These are phyloP conservation scores for Morone chrysops DNA, from an alignment of 2,113 vertebrate species.

Conservation along the genomic window DNA sequence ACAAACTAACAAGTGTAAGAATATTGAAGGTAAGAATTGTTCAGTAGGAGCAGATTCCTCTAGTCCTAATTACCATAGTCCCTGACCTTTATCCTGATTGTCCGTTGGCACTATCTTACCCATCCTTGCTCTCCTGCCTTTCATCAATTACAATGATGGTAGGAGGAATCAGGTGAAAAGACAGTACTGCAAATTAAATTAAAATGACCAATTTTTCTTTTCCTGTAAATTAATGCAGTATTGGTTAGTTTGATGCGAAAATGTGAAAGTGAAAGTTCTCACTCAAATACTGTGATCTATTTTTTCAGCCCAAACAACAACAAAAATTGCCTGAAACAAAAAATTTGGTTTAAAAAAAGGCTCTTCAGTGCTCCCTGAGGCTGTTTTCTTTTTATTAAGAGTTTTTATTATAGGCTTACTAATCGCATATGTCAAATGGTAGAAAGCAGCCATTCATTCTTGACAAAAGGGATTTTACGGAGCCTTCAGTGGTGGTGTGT, in stretches of 20 bases:
- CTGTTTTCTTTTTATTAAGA: slow-evolving; percentile 47
- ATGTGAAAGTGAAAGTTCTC: neutral
- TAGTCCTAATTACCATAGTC: slow-evolving; percentile 9
- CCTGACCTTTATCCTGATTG: slow-evolving; percentile 39
- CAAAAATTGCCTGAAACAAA: neutral
- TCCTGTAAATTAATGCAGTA: neutral
- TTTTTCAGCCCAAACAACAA: neutral
- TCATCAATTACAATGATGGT: slow-evolving; percentile 47
- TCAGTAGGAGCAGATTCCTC: slow-evolving; percentile 1
- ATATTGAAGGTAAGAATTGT: neutral
- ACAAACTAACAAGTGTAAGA: neutral
- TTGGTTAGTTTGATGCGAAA: neutral
- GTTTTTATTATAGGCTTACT: slow-evolving; percentile 56
- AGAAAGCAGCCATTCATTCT: slow-evolving; percentile 72
- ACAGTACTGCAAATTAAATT: neutral
- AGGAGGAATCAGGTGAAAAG: slow-evolving; percentile 21
- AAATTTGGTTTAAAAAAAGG: neutral
- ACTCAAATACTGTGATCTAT: neutral
- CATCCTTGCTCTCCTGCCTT: slow-evolving; percentile 2
- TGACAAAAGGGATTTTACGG: slow-evolving; percentile 77
- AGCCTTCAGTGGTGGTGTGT: slow-evolving; percentile 47
- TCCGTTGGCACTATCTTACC: slow-evolving; percentile 17
- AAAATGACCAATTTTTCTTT: neutral
- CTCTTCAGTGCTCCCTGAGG: slow-evolving; percentile 7
- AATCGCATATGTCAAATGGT: slow-evolving; percentile 72